Base-by-base conservation (phyloP, 2,797 vertebrate species). In the Gymnothorax reevesii region DNA sequence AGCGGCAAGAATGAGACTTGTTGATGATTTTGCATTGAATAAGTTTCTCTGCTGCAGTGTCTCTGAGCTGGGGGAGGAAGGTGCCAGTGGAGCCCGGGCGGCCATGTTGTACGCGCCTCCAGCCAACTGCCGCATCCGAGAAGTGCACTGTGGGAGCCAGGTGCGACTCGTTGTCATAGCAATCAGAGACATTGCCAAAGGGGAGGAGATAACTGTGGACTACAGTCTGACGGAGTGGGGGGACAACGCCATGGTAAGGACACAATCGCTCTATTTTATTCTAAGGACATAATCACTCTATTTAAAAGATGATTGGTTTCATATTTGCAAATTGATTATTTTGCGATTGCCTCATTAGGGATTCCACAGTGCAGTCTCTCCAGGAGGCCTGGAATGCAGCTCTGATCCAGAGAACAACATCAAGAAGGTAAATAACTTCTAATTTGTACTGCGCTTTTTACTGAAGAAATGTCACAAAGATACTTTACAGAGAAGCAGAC, bases 181-280 rank as follows among this genome's bases (percentile, higher is more conserved):
- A 10, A 96, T 97, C 88, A 93, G 95, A 86, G 95, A 97, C 91
- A 97, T 97, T 91, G 91, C 93, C 88, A 96, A 95, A 87, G 96
- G 96, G 20, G 96, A 97, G 90, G 96, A 97, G 92, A 97, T 97
- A 90, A 96, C 96, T 0, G 96, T 97, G 84, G 95, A 97, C 92
- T 97, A 97, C 92, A 96, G 96, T 91, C 93, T 96, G 90, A 96
- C 94, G 0, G 96, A 97, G 89, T 96, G 95, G 96, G 95, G 95
- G 59, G 96, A 96, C 86, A 96, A 96, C 86, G 90, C 94, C 69
- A 89, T 95, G 94, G 95, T 96, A 69, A 94, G 95, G 64, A 69
- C 25, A 22, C 42, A 77, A 77, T 49, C 33, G 13, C 73, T n/a
- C n/a, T n/a, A n/a, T n/a, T n/a, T n/a, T n/a, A n/a, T n/a, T n/a